These are phyloP conservation scores for Spinus pinus DNA, from an alignment of 2,797 vertebrate genomes.

Conservation along the genomic window DNA sequence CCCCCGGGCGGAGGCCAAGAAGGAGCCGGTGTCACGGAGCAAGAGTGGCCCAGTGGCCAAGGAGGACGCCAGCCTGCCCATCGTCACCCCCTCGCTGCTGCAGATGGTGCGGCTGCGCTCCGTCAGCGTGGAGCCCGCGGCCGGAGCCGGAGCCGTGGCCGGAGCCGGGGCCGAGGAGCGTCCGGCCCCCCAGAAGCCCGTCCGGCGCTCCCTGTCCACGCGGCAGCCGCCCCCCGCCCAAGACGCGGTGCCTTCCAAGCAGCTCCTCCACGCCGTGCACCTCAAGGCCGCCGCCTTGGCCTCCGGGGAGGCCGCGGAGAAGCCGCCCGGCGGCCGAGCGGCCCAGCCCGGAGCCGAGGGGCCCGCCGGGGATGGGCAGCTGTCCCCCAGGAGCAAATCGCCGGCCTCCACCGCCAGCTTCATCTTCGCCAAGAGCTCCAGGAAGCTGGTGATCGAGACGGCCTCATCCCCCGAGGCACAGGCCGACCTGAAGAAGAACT, in stretches of 20 bases:
- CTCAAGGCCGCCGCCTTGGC: conserved; percentile 83
- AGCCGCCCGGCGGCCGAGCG: not conserved
- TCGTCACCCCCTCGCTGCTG: conserved; percentile 93
- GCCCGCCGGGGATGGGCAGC: not conserved
- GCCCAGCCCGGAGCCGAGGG: not conserved
- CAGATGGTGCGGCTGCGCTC: conserved; percentile 96
- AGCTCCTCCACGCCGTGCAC: conserved; percentile 85
- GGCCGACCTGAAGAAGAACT: conserved; percentile 76
- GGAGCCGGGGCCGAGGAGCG: conserved; percentile 26
- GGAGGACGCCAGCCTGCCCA: conserved; percentile 89
- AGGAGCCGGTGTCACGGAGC: conserved; percentile 76
- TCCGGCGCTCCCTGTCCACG: conserved; percentile 81
- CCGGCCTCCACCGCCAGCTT: conserved; percentile 91
- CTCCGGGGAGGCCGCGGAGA: conserved; percentile 30
- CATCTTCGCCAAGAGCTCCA: conserved; percentile 90
- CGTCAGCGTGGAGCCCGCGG: conserved; percentile 72
- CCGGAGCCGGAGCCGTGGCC: not conserved
- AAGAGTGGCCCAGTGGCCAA: conserved; percentile 80
- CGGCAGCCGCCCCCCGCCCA: conserved; percentile 71
- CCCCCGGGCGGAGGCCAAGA: conserved; percentile 48
- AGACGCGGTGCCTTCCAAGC: conserved; percentile 72
- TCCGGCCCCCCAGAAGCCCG: conserved; percentile 70
- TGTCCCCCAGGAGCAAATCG: conserved; percentile 73
- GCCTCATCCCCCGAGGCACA: conserved; percentile 73
- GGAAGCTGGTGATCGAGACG: conserved; percentile 82